Conservation (phyloP, 2,113 vertebrate species). For the Trogon surrucura region DNA sequence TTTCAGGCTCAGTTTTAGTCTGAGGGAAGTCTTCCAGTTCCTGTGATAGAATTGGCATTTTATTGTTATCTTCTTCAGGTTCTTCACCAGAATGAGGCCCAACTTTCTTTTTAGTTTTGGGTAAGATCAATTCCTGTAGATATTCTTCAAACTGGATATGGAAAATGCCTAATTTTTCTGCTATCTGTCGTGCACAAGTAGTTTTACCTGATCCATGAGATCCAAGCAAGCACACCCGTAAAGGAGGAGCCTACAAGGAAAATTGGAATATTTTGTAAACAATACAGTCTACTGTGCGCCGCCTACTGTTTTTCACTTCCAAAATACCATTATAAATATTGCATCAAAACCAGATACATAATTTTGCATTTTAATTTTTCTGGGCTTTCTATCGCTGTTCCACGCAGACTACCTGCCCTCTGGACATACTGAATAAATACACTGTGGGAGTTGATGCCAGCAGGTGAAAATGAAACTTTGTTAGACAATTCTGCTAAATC, state of each 20-base stretch:
- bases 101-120: constrained; percentile 82
- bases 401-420: background rate
- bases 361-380: background rate
- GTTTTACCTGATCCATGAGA: constrained; percentile 88
- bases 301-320: background rate
- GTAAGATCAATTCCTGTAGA: constrained; percentile 87
- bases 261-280: background rate
- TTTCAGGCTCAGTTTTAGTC: constrained; percentile 11
- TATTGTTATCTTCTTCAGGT: constrained; percentile 70
- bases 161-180: constrained; percentile 87
- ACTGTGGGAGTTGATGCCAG: background rate
- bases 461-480: background rate
- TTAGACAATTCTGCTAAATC: background rate
- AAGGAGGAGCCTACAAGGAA: constrained; percentile 82
- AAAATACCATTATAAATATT: background rate
- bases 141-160: constrained; percentile 91
- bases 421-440: background rate
- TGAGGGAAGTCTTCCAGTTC: constrained; percentile 20
- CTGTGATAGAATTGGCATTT: constrained; percentile 31
- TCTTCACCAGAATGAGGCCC: constrained; percentile 78
- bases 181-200: constrained; percentile 79
- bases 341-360: background rate
- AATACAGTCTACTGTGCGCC: background rate
- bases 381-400: background rate
- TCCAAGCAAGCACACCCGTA: constrained; percentile 87